Conservation (phyloP, 2,888 invertebrate species). For the Esperia sulphurella region DNA sequence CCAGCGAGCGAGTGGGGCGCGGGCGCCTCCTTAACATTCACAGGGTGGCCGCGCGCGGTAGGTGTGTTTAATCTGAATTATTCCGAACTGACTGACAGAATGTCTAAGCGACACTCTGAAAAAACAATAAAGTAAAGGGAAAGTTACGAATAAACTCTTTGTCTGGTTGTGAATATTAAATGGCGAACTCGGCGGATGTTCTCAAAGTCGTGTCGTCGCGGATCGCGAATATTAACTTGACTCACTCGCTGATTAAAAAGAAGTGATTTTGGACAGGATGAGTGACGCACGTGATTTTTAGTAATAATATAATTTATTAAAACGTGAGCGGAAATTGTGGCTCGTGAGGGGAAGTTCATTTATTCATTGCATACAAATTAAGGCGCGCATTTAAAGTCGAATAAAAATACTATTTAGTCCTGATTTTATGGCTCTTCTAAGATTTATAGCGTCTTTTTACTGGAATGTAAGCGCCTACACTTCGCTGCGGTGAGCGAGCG, state of each 20-base stretch:
- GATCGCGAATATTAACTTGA: constrained; percentile 57
- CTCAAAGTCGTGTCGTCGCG: constrained; percentile 42
- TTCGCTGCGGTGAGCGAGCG: constrained; percentile 35
- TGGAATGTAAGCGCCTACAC: constrained; percentile 47
- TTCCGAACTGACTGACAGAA: constrained; percentile 67
- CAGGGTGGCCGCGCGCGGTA: constrained; percentile 54
- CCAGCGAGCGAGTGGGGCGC: constrained; percentile 45
- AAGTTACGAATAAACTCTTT: constrained; percentile 54
- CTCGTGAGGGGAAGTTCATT: constrained; percentile 66
- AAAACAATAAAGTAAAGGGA: constrained; percentile 59
- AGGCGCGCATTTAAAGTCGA: constrained; percentile 51
- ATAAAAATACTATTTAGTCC: constrained; percentile 54
- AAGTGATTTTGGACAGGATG: constrained; percentile 69
- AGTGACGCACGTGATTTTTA: constrained; percentile 62
- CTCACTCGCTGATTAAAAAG: constrained; percentile 65
- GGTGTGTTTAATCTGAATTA: constrained; percentile 75
- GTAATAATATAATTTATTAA: constrained; percentile 62
- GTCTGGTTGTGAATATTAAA: constrained; percentile 64
- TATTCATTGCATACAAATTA: constrained; percentile 64
- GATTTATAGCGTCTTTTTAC: constrained; percentile 52
- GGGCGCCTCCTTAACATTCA: constrained; percentile 57
- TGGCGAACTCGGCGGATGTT: constrained; percentile 37
- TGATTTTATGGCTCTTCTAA: constrained; percentile 43
- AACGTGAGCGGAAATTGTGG: constrained; percentile 68
- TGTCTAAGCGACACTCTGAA: constrained; percentile 49